Conservation (phyloP, 2,797 vertebrate species). For the Dallia pectoralis region DNA sequence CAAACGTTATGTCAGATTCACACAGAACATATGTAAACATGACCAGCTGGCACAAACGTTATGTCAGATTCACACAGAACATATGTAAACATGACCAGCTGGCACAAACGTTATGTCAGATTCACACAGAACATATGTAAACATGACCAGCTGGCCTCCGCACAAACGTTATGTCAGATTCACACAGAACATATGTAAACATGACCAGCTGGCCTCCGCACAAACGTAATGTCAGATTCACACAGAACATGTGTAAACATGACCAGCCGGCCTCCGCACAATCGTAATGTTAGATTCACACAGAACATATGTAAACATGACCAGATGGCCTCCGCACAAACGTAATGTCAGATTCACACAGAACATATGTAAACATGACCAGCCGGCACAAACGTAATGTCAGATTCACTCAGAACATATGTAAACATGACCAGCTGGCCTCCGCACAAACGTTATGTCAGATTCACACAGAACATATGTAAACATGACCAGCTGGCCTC, state of each 20-base stretch:
- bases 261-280: too few species aligned
- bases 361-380: not conserved
- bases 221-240: constrained; percentile 10
- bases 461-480: constrained; percentile 7
- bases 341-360: constrained; percentile 10
- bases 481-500: too few species aligned
- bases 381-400: constrained; percentile 1
- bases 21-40: not conserved
- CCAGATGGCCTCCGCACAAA: too few species aligned
- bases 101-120: constrained; percentile 4
- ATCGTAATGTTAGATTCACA: constrained; percentile 7
- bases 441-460: constrained; percentile 7
- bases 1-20: constrained; percentile 10
- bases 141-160: too few species aligned
- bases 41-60: constrained; percentile 1
- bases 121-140: constrained; percentile 1
- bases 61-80: constrained; percentile 9
- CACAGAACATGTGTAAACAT: not conserved
- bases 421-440: too few species aligned
- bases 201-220: too few species aligned
- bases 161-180: constrained; percentile 10
- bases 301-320: not conserved
- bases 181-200: not conserved
- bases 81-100: not conserved
- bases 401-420: constrained; percentile 10